Conservation (phyloP, 2,888 invertebrate species). For the Hymenopus coronatus region DNA sequence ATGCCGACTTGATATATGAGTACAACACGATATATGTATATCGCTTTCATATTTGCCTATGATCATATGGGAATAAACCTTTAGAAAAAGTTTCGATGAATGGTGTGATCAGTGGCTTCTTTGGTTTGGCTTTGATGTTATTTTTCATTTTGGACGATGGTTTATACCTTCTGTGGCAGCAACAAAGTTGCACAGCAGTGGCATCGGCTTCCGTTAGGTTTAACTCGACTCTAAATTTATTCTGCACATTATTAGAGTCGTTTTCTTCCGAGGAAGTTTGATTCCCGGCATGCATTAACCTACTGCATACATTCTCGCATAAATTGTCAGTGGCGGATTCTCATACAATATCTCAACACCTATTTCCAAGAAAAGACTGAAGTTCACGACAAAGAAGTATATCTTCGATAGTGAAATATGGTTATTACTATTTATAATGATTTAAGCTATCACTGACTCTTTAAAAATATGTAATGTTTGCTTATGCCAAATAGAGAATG, state of each 20-base stretch:
- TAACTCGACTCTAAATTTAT: not conserved
- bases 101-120: not conserved
- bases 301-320: not conserved
- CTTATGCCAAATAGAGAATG: too few relatives aligned
- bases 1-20: not conserved
- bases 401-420: too few relatives aligned
- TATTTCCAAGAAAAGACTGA: too few relatives aligned
- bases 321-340: not conserved
- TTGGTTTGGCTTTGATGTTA: not conserved
- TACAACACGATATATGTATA: not conserved
- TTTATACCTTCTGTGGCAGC: not conserved
- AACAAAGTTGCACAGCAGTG: not conserved
- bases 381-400: too few relatives aligned
- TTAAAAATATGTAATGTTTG: too few relatives aligned
- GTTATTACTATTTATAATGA: too few relatives aligned
- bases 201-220: not conserved
- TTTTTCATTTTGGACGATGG: not conserved
- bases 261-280: not conserved
- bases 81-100: not conserved
- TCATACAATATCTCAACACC: too few relatives aligned
- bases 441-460: too few relatives aligned
- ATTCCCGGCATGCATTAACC: not conserved
- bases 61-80: not conserved
- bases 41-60: not conserved
- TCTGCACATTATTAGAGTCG: not conserved